Conservation (phyloP, 2,113 vertebrate species). For the Pangasianodon gigas region DNA sequence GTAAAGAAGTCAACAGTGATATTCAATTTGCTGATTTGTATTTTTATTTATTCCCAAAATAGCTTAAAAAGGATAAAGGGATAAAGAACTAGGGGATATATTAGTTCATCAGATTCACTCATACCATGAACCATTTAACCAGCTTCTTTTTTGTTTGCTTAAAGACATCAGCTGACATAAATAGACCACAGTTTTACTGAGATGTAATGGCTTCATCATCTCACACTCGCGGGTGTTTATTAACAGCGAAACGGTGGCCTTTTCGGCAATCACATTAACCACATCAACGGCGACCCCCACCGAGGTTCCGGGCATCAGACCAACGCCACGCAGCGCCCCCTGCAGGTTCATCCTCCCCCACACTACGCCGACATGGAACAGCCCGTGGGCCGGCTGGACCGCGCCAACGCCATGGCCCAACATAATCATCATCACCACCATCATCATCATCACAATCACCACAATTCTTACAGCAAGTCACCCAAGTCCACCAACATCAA, state of each 20-base stretch:
- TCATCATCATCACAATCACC: conserved; percentile 83
- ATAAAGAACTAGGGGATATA: conserved; percentile 13
- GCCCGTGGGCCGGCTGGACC: conserved; percentile 79
- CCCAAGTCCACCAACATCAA: conserved; percentile 98
- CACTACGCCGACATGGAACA: conserved; percentile 87
- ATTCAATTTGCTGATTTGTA: not conserved
- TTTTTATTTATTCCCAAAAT: not conserved
- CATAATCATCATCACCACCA: conserved; percentile 84
- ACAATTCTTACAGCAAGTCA: conserved; percentile 88
- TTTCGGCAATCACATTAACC: conserved; percentile 94
- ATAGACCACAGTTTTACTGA: conserved; percentile 3
- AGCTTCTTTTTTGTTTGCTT: conserved; percentile 68
- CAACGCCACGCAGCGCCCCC: conserved; percentile 94
- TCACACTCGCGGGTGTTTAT: conserved; percentile 67
- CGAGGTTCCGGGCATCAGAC: conserved; percentile 88
- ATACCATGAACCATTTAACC: conserved; percentile 66
- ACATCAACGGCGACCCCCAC: conserved; percentile 89
- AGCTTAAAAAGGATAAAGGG: not conserved
- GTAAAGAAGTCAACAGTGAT: not conserved
- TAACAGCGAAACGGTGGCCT: conserved; percentile 94
- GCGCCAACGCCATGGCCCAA: conserved; percentile 88
- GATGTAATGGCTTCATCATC: conserved; percentile 26
- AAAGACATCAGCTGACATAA: conserved; percentile 26
- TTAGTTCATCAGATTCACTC: conserved; percentile 64
- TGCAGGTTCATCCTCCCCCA: conserved; percentile 93